Percentiles rank a stretch among this genome's conserved stretches.
Conservation (phyloP, 1,140 invertebrate species). For the Leptinotarsa lineolata region DNA sequence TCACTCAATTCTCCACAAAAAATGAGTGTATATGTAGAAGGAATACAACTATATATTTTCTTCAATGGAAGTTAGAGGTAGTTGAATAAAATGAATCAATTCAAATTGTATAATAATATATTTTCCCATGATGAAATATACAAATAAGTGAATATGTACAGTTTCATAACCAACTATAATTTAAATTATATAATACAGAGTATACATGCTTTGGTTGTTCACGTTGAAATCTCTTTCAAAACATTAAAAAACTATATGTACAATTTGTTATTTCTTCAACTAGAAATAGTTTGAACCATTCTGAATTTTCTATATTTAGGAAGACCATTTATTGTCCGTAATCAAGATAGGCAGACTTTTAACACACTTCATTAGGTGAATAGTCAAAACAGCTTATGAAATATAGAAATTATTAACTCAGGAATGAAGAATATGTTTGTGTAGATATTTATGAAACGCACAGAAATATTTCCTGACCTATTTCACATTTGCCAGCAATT, state of each 20-base stretch:
- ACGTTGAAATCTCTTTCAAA: slow-evolving; percentile 33
- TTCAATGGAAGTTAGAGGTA: background rate
- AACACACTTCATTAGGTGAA: too few relatives aligned
- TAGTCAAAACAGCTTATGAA: too few relatives aligned
- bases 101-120: slow-evolving; percentile 36
- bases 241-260: background rate
- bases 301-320: background rate
- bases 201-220: slow-evolving; percentile 46
- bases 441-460: too few relatives aligned
- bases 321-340: background rate
- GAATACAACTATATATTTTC: too few relatives aligned
- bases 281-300: background rate
- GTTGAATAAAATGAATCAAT: background rate
- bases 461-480: too few relatives aligned
- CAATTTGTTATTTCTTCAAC: background rate
- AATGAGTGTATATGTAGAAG: too few relatives aligned
- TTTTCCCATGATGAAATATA: slow-evolving; percentile 33
- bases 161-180: slow-evolving; percentile 32
- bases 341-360: slow-evolving; percentile 5
- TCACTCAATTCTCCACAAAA: too few relatives aligned
- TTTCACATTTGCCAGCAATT: too few relatives aligned
- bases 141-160: slow-evolving; percentile 38
- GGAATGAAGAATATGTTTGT: too few relatives aligned
- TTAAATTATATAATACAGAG: slow-evolving; percentile 40
- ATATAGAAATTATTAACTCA: too few relatives aligned